Evolutionary conservation across 1,140 invertebrate species (phyloP), one percentile per base, ranked within the genome.

Genomic region (Laupala kohalensis): DNA sequence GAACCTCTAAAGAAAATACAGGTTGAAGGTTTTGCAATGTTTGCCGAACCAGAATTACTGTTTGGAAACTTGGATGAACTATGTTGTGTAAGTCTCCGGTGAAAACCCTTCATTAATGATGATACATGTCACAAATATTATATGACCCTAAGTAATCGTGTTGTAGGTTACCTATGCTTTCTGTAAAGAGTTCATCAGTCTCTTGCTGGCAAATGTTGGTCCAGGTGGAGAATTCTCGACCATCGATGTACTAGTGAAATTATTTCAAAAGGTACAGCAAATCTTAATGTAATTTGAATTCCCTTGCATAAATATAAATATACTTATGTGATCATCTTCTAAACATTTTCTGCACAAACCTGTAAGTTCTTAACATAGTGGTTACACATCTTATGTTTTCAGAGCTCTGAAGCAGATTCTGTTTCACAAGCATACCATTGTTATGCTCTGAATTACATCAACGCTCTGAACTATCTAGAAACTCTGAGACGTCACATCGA

Each of bases 21-120:
- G 78, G 88, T 90, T 3, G 89, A 90, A 78, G 88, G 88, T 9
- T 87, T 84, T 77, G 81, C 87, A 0, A 87, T 90, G 85, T 87
- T 85, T 77, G 86, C 87, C 9, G 89, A 90, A 76, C 89, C 88
- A 0, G 86, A 88, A 74, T 82, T 89, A 37, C 80, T 90, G 9
- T 90, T 90, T 78, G 88, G 88, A 26, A 90, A 90, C 78, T 78
- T 90, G 70, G 88, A 90, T 76, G 88, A 90, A 77, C 80, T 90
- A 0, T 89, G 86, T 75, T 84, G 86, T 77, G 87, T 88, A 79
- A 83, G 84, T 82, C 53, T 53, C 37, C 37, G 19, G 9, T 4
- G 19, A 53, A 53, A n/a, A n/a, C n/a, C n/a, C 19, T 19, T n/a
- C n/a, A n/a, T n/a, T n/a, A n/a, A n/a, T n/a, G n/a, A n/a, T n/a